Conservation (phyloP, 2,113 vertebrate species). For the Chiloscyllium plagiosum region DNA sequence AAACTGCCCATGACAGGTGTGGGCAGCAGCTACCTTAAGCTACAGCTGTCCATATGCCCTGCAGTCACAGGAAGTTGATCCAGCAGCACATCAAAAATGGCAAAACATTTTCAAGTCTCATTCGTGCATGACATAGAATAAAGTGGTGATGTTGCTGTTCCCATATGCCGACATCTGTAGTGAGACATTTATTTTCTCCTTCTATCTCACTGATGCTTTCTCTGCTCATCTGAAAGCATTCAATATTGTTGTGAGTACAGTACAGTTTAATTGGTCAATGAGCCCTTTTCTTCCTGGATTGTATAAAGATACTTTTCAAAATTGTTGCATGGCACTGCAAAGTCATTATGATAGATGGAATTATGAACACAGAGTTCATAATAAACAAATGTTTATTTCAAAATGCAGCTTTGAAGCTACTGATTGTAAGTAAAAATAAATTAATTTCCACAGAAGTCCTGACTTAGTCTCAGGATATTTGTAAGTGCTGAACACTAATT, state of each 20-base stretch:
- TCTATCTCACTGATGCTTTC: neutral
- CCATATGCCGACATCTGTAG: neutral
- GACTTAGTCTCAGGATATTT: neutral
- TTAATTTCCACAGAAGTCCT: neutral
- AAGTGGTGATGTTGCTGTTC: too few species aligned
- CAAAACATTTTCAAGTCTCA: too few species aligned
- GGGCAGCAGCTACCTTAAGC: too few species aligned
- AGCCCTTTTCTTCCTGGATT: neutral
- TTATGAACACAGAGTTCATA: neutral
- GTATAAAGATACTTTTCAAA: neutral
- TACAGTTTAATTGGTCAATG: neutral
- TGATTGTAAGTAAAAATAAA: neutral
- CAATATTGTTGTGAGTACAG: neutral
- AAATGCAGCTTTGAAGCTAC: neutral
- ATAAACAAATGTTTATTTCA: neutral
- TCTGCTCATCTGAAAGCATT: neutral
- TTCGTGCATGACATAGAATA: too few species aligned
- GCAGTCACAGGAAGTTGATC: too few species aligned
- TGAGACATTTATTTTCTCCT: neutral
- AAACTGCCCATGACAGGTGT: too few species aligned
- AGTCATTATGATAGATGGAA: neutral
- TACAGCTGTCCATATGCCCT: too few species aligned
- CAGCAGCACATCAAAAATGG: too few species aligned
- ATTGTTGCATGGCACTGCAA: neutral
- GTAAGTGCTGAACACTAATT: neutral